A percentile compares a stretch with the other conserved stretches of the same genome.
These are phyloP conservation scores for Apodemia duryi DNA, from an alignment of 2,888 invertebrate genomes.

Conservation along the genomic window DNA sequence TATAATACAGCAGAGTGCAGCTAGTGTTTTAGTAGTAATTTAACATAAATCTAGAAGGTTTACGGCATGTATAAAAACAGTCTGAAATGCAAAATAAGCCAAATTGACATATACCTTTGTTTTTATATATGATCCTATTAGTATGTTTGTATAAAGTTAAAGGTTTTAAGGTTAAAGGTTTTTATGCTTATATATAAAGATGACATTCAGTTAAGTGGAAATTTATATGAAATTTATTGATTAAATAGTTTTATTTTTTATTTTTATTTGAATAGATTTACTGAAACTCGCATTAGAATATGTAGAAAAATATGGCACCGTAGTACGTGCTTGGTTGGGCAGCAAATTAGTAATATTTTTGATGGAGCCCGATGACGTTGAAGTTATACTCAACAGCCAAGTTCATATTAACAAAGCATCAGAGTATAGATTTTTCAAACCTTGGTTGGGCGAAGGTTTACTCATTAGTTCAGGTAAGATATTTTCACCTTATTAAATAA, in stretches of 20 bases:
- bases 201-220: too few relatives aligned
- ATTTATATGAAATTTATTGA: too few relatives aligned
- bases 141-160: too few relatives aligned
- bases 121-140: too few relatives aligned
- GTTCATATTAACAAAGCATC: constrained; percentile 86
- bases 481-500: background rate
- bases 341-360: constrained; percentile 84
- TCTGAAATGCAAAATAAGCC: too few relatives aligned
- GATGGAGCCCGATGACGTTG: constrained; percentile 84
- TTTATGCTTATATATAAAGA: too few relatives aligned
- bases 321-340: constrained; percentile 83
- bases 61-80: too few relatives aligned
- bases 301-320: constrained; percentile 72
- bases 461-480: constrained; percentile 84
- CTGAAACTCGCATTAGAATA: constrained; percentile 67
- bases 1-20: too few relatives aligned
- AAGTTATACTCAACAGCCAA: constrained; percentile 85
- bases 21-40: too few relatives aligned
- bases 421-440: constrained; percentile 87
- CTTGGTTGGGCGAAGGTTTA: constrained; percentile 89
- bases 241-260: constrained; percentile 25
- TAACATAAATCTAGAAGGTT: too few relatives aligned
- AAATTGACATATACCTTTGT: too few relatives aligned
- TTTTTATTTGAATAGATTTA: constrained; percentile 65
- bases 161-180: too few relatives aligned